Evolutionary conservation across 2,113 vertebrate species (phyloP).

Genomic region (Lates calcarifer): DNA sequence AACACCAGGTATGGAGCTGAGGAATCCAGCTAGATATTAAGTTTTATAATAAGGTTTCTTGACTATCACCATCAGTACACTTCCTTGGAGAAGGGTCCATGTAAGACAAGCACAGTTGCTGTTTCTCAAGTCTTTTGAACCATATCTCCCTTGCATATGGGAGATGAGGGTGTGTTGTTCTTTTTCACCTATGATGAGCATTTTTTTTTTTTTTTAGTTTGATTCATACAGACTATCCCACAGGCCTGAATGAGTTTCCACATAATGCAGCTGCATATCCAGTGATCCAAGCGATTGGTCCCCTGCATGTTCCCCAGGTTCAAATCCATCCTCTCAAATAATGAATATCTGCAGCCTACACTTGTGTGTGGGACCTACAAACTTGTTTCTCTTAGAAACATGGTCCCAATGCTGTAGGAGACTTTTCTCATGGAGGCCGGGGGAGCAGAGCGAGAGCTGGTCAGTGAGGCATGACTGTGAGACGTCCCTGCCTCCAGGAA

Average conservation of each 20-base stretch:
- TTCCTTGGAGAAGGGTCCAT: constrained; percentile 37
- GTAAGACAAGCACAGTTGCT: constrained; percentile 40
- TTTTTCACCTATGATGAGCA: constrained; percentile 5
- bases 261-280: constrained; percentile 68
- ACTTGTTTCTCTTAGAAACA: constrained; percentile 99
- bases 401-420: constrained; percentile 98
- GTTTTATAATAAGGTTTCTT: constrained; percentile 53
- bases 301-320: constrained; percentile 44
- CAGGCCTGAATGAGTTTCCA: constrained; percentile 58
- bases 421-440: constrained; percentile 94
- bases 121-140: constrained; percentile 38
- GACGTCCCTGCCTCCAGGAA: constrained; percentile 95
- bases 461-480: constrained; percentile 87
- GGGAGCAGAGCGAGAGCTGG: constrained; percentile 87
- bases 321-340: constrained; percentile 26
- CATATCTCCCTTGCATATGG: constrained; percentile 17
- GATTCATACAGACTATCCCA: constrained; percentile 17
- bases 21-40: constrained; percentile 41
- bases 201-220: constrained; percentile 10
- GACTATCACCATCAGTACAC: constrained; percentile 35
- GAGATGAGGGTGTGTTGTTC: constrained; percentile 41
- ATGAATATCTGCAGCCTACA: constrained; percentile 40
- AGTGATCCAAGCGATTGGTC: constrained; percentile 37
- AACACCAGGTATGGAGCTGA: constrained; percentile 45
- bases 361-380: constrained; percentile 85